phyloP scores from a whole-genome alignment of 1,140 invertebrate species.

The Drosophila novamexicana region DNA sequence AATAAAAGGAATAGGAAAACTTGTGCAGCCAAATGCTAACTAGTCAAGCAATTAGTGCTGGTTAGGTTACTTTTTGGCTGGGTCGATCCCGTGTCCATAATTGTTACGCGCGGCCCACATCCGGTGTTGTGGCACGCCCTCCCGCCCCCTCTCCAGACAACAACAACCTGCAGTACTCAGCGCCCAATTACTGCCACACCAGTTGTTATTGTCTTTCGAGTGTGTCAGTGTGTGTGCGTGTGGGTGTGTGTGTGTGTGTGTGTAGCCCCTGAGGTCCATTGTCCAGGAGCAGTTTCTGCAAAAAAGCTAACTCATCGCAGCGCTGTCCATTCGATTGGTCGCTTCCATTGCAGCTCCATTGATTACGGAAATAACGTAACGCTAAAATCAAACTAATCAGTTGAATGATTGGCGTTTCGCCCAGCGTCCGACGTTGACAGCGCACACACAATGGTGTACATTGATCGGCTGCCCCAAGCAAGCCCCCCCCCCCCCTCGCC shows the following conservation, averaged over 20 bases:
- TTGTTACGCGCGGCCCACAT: constrained; percentile 52
- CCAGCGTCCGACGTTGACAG: constrained; percentile 40
- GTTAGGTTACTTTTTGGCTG: constrained; percentile 30
- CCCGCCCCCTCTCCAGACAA: background rate
- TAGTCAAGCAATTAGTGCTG: constrained; percentile 61
- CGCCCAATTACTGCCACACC: constrained; percentile 73
- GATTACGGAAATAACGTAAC: constrained; percentile 73
- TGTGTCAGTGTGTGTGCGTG: background rate
- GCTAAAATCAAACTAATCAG: constrained; percentile 79
- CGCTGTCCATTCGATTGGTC: constrained; percentile 24
- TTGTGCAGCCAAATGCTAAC: constrained; percentile 48
- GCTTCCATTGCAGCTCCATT: constrained; percentile 36
- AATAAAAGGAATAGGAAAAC: constrained; percentile 9
- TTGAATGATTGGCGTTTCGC: constrained; percentile 76
- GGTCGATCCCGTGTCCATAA: constrained; percentile 37
- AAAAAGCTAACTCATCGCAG: background rate
- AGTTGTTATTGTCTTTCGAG: constrained; percentile 55
- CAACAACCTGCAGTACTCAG: background rate
- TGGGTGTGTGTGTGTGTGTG: constrained; percentile 5
- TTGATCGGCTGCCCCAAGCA: constrained; percentile 16
- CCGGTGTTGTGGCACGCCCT: constrained; percentile 14
- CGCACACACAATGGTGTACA: constrained; percentile 53
- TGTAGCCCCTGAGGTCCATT: constrained; percentile 1
- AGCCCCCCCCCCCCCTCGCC: background rate
- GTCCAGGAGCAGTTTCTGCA: constrained; percentile 14